A percentile compares a stretch with the other conserved stretches of the same genome.
phyloP scores from a whole-genome alignment of 2,113 vertebrate species.

The Cephalopterus ornatus region DNA sequence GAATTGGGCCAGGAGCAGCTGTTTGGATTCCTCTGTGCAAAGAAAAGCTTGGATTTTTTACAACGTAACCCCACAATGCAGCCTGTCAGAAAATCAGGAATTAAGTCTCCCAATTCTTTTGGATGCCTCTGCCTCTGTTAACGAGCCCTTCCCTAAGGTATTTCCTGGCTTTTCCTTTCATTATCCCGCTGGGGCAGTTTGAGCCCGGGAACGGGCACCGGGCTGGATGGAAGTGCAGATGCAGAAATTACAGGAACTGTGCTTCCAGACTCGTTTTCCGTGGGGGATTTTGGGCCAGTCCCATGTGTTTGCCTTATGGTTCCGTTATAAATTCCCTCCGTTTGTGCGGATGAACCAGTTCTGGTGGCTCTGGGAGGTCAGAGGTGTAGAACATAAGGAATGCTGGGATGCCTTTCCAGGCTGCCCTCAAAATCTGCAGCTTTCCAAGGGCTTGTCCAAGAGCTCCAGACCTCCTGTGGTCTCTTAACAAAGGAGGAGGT shows the following conservation, averaged over 20 bases:
- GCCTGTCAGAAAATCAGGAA: not conserved
- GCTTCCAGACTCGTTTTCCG: not conserved
- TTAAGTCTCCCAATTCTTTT: rapidly evolving
- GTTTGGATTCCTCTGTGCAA: rapidly evolving
- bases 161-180: not conserved
- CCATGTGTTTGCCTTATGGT: rapidly evolving
- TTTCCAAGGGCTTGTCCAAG: not conserved
- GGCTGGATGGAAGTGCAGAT: not conserved
- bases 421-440: not conserved
- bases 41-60: not conserved
- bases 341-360: not conserved
- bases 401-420: not conserved
- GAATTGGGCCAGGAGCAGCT: not conserved
- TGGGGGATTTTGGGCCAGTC: not conserved
- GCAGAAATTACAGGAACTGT: rapidly evolving
- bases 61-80: rapidly evolving
- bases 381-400: not conserved
- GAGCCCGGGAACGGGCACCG: rapidly evolving
- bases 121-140: not conserved
- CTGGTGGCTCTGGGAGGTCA: not conserved
- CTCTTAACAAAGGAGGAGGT: rapidly evolving
- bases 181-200: rapidly evolving
- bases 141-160: not conserved
- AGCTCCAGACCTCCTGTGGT: not conserved
- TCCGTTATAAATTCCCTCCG: rapidly evolving